A percentile compares a stretch with the other conserved stretches of the same genome.
Conservation (phyloP, 1,140 invertebrate genomes). For the Archegozetes longisetosus region DNA sequence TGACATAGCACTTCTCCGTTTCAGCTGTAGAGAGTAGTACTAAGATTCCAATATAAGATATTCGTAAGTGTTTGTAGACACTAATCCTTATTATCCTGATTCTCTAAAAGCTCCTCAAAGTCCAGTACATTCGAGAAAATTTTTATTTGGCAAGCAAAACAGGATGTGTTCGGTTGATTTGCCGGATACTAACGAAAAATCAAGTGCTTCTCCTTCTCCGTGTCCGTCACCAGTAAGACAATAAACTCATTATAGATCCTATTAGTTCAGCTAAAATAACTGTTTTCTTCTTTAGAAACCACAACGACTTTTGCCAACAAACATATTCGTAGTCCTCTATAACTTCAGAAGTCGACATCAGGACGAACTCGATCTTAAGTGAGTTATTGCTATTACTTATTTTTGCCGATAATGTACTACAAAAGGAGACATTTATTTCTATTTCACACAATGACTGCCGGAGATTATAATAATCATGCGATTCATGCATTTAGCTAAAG, state of each 20-base stretch:
- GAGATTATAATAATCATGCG: too few species aligned
- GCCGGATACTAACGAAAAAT: slow-evolving; percentile 78
- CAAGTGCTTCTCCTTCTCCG: slow-evolving; percentile 74
- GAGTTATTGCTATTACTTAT: slow-evolving; percentile 24
- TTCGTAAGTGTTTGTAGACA: too few species aligned
- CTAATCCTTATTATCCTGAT: too few species aligned
- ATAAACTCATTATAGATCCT: neutral
- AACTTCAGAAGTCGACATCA: slow-evolving; percentile 83
- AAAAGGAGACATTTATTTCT: neutral
- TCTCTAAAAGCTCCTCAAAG: slow-evolving; percentile 62
- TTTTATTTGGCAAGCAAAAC: slow-evolving; percentile 59
- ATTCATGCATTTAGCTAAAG: too few species aligned
- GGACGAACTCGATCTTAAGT: slow-evolving; percentile 84
- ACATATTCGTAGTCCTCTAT: slow-evolving; percentile 84
- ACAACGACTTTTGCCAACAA: slow-evolving; percentile 66
- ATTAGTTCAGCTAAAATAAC: neutral
- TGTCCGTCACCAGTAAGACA: slow-evolving; percentile 58
- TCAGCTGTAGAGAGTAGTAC: too few species aligned
- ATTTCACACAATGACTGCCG: neutral
- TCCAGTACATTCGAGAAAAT: slow-evolving; percentile 57
- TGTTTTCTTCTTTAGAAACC: slow-evolving; percentile 46
- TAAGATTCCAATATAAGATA: too few species aligned
- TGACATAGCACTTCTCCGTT: too few species aligned
- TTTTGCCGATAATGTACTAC: too few species aligned
- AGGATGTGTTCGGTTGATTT: slow-evolving; percentile 79